Evolutionary conservation across 2,797 vertebrate species (phyloP), one percentile per base, ranked within the genome.

Genomic region (Gadopsis bispinosus): DNA sequence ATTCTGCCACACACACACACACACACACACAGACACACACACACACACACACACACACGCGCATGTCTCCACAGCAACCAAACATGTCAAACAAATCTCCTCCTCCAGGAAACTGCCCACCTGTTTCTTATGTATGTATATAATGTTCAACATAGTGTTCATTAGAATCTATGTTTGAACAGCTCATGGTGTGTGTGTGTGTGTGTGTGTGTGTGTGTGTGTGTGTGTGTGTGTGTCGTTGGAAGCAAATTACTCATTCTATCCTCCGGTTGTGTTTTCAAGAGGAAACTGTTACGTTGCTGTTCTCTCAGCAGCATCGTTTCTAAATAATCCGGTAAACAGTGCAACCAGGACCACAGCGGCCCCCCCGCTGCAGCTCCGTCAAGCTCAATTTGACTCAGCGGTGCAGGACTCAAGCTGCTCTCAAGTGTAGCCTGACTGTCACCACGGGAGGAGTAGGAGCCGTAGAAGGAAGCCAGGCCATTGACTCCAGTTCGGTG

Each of bases 1-100:
- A 22, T 19, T n/a, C 69, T 3, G 43, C 79, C 56, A 48, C 70
- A 60, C 54, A 77, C 71, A 47, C 72, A 58, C 80, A 22, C 37
- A 53, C 73, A 59, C 12, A 60, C 70, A 60, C 54, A 77, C 71
- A 47, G 69, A 58, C 80, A 22, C 37, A 53, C 73, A 59, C 12
- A 60, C 56, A 48, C 70, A 60, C 54, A 77, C 71, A 47, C 72
- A 58, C 80, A 22, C 37, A 53, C 73, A 59, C 12, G 56, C 71
- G 47, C 29, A 26, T 31, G 54, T 91, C 76, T 74, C 90, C 88
- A 73, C 19, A 2, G 86, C 70, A 90, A 89, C 89, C 70, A 85
- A 89, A 88, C 79, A 87, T 4, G 69, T 69, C 71, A 81, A 65
- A 77, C 59, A 84, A 61, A 69, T 39, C 63, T n/a, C 33, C 67